A percentile compares a stretch with the other conserved stretches of the same genome.
These are phyloP conservation scores for Synergus laeviventris DNA, from an alignment of 2,888 invertebrate genomes.

Conservation along the genomic window DNA sequence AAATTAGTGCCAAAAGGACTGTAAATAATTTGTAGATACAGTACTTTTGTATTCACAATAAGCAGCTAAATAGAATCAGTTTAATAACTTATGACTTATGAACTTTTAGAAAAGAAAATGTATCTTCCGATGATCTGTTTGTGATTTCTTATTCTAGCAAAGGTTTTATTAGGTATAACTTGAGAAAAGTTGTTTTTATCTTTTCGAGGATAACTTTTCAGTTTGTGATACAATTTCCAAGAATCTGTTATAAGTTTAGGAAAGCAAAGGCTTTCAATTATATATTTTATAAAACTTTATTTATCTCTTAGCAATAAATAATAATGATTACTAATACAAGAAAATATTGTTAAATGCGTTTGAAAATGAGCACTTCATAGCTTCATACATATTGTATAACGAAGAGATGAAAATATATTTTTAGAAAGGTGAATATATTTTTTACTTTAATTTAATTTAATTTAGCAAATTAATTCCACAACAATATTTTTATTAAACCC, in stretches of 20 bases:
- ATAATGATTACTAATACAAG: not conserved
- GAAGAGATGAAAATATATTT: constrained; percentile 1
- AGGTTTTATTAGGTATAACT: not conserved
- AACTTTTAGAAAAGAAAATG: not conserved
- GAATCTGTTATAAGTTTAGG: not conserved
- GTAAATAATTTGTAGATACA: not conserved
- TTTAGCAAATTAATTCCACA: not conserved
- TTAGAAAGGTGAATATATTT: not conserved
- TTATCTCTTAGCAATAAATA: not conserved
- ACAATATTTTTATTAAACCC: not conserved
- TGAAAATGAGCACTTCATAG: not conserved
- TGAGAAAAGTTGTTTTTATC: not conserved
- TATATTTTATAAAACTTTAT: not conserved
- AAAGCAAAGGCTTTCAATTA: not conserved
- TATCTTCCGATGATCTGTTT: not conserved
- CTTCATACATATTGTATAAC: not conserved
- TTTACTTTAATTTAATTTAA: not conserved
- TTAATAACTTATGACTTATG: not conserved
- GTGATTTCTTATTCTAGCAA: not conserved
- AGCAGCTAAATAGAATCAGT: not conserved
- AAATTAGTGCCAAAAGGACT: constrained; percentile 3
- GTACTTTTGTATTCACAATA: not conserved
- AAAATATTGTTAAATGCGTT: not conserved
- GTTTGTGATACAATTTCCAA: not conserved
- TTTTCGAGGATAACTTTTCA: not conserved